phyloP scores from a whole-genome alignment of 2,797 vertebrate species.

The Numenius phaeopus region DNA sequence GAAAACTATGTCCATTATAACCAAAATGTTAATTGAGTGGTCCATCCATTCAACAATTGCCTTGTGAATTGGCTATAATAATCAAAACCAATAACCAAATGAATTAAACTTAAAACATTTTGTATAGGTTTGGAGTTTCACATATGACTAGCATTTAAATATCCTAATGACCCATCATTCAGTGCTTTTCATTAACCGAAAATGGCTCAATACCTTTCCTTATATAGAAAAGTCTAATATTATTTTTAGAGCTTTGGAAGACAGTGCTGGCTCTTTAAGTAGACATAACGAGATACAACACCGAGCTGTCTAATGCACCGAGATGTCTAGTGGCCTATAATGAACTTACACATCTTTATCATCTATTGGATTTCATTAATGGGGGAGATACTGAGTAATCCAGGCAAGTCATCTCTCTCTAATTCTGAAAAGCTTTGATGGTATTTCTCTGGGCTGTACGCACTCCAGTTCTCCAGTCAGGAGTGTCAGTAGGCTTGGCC shows the following conservation, averaged over 20 bases:
- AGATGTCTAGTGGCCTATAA: neutral
- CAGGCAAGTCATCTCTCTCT: neutral
- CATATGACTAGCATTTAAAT: neutral
- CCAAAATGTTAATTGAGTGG: neutral
- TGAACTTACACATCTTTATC: neutral
- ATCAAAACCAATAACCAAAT: neutral
- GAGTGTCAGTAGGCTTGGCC: neutral
- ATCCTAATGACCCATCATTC: neutral
- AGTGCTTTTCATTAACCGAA: neutral
- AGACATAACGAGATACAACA: neutral
- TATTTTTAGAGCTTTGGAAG: neutral
- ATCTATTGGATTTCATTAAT: neutral
- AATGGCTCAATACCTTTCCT: neutral
- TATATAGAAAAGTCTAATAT: neutral
- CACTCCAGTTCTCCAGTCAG: neutral
- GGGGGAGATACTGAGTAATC: neutral
- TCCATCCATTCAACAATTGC: neutral
- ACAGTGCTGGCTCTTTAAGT: neutral
- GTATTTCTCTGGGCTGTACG: neutral
- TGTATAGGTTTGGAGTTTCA: neutral
- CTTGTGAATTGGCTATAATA: neutral
- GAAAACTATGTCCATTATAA: neutral
- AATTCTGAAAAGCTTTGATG: neutral
- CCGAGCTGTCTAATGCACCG: neutral
- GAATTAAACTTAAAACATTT: neutral